A percentile compares a stretch with the other conserved stretches of the same genome.
phyloP scores from a whole-genome alignment of 2,113 vertebrate genomes.

The Erinaceus europaeus region DNA sequence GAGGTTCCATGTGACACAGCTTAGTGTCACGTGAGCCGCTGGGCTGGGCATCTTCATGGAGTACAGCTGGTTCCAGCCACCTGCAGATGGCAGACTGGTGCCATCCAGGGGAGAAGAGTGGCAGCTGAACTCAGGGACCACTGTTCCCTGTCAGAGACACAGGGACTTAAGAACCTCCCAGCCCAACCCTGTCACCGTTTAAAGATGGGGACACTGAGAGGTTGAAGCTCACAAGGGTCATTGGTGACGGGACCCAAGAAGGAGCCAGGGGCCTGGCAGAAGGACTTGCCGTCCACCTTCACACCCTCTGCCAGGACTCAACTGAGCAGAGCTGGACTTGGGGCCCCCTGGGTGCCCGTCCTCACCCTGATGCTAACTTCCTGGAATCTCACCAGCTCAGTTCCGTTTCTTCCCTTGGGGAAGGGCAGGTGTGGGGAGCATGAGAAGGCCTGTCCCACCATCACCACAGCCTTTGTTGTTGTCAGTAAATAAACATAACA shows the following conservation, averaged over 20 bases:
- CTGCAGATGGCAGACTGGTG: slow-evolving; percentile 63
- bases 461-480: not conserved
- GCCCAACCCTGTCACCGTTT: not conserved
- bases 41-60: not conserved
- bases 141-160: not conserved
- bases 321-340: not conserved
- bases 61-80: not conserved
- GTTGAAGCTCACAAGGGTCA: slow-evolving; percentile 13
- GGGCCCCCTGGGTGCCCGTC: not conserved
- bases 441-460: not conserved
- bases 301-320: not conserved
- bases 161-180: not conserved
- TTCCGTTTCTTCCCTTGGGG: not conserved
- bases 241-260: not conserved
- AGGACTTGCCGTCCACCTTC: not conserved
- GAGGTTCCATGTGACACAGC: not conserved
- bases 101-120: slow-evolving; percentile 37
- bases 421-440: not conserved
- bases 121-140: not conserved
- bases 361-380: not conserved
- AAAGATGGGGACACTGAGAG: not conserved
- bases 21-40: not conserved
- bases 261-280: not conserved
- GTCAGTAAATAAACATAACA: not conserved
- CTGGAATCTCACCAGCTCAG: not conserved